phyloP scores from a whole-genome alignment of 2,888 invertebrate genomes.

The Macrophya alboannulata region DNA sequence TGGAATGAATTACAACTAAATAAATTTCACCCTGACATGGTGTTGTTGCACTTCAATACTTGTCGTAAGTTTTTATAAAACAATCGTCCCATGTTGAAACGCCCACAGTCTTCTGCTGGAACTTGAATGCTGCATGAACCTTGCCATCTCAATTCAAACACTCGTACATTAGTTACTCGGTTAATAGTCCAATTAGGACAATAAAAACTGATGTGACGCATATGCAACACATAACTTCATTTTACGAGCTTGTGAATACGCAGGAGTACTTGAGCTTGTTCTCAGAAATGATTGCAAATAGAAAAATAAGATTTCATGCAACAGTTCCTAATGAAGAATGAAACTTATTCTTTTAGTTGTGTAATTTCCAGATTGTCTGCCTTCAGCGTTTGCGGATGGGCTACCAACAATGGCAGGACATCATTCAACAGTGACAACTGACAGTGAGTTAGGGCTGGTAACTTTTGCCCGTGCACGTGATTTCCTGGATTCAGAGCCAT shows the following conservation, averaged over 20 bases:
- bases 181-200: constrained; percentile 27
- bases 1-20: background rate
- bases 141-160: constrained; percentile 23
- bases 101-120: constrained; percentile 9
- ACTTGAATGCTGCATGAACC: background rate
- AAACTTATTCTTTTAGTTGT: background rate
- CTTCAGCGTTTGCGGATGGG: background rate
- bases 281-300: background rate
- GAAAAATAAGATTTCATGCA: background rate
- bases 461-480: constrained; percentile 47
- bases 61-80: constrained; percentile 30
- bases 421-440: constrained; percentile 29
- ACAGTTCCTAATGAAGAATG: background rate
- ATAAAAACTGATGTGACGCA: constrained; percentile 18
- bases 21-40: constrained; percentile 12
- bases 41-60: constrained; percentile 1
- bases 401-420: constrained; percentile 1
- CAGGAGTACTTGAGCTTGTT: background rate
- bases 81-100: constrained; percentile 16
- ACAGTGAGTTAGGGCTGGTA: constrained; percentile 15
- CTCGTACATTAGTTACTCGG: background rate
- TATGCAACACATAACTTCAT: constrained; percentile 22
- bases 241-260: background rate
- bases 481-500: constrained; percentile 44
- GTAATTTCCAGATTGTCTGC: background rate